Base-by-base conservation (phyloP, 2,797 vertebrate species). In the Pseudochromis fuscus region DNA sequence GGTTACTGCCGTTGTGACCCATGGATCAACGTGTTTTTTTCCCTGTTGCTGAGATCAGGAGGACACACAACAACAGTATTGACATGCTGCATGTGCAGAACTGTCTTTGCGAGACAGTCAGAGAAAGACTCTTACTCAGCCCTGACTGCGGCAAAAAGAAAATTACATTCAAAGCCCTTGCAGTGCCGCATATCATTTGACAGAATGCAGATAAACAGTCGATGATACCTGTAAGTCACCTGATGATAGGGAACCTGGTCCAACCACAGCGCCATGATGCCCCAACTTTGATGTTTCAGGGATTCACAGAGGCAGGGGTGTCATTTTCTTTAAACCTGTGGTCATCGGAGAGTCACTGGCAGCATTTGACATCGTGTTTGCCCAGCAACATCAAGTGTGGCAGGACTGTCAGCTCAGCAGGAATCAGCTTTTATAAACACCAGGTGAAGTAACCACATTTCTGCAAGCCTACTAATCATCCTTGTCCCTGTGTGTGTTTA, bases 381-480 rank as follows among this genome's bases (percentile, higher is more conserved):
- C 62, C 40, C 21, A 64, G 63, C 51, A 57, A 74, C 77, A 73
- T 69, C 68, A 75, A 27, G 33, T 55, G 55, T 30, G 35, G 59
- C 37, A 18, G 53, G 70, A 75, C 60, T 77, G 88, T 85, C 78
- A 15, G 66, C 67, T 85, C 86, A 89, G 87, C 89, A 89, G 44
- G 65, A 61, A 33, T 18, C 74, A 71, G 71, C 38, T 81, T 84
- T 77, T 72, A 40, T 83, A 82, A 90, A 87, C 68, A 88, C 66
- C 63, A 68, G 79, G 76, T 86, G 65, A 82, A 57, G 57, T 49
- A 68, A 65, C 79, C 75, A 9, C 68, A 59, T 85, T 37, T 63
- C 55, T 57, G 19, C 68, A 57, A 50, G 44, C 45, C 72, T 67
- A 80, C 76, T 69, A 84, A 84, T 89, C 82, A 72, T 81, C 38